phyloP scores from a whole-genome alignment of 2,113 vertebrate species.

The Puntigrus tetrazona region DNA sequence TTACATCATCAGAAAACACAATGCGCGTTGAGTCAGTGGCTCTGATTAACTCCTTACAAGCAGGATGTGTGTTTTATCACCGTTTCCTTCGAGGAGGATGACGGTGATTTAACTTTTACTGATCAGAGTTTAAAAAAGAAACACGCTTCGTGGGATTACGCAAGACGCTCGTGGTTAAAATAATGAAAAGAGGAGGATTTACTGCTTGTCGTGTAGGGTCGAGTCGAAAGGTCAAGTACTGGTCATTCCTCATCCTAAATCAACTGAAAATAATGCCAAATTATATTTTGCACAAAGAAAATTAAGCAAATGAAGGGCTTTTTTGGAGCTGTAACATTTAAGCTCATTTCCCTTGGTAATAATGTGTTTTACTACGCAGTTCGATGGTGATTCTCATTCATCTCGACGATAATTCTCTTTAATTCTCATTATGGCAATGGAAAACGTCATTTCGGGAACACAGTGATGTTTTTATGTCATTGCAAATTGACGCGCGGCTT shows the following conservation, averaged over 20 bases:
- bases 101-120: not conserved
- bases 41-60: not conserved
- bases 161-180: not conserved
- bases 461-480: not conserved
- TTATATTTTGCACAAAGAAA: not conserved
- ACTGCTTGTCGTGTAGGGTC: not conserved
- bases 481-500: not conserved
- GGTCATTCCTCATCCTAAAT: not conserved
- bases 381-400: not conserved
- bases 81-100: slow-evolving; percentile 1
- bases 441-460: not conserved
- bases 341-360: not conserved
- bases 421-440: not conserved
- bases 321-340: not conserved
- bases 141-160: not conserved
- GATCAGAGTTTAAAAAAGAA: not conserved
- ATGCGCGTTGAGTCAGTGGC: slow-evolving; percentile 1
- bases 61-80: not conserved
- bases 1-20: slow-evolving; percentile 2
- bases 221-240: slow-evolving; percentile 3
- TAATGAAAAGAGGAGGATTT: not conserved
- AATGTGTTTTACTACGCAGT: not conserved
- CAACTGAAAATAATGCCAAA: not conserved
- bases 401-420: not conserved
- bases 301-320: not conserved